Evolutionary conservation across 1,140 invertebrate species (phyloP).

Genomic region (Diachasma alloeum): DNA sequence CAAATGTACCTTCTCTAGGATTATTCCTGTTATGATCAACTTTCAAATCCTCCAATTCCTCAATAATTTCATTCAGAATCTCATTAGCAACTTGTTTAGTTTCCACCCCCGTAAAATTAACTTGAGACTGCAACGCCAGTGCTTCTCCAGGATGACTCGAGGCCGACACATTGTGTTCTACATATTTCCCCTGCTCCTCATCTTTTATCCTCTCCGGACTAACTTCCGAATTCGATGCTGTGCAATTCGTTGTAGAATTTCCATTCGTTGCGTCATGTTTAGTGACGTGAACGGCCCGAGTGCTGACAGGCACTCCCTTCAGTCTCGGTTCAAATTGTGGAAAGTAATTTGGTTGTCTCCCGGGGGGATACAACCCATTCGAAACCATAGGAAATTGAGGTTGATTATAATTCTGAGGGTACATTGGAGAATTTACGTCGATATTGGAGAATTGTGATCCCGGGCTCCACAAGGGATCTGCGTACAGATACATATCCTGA

Average conservation of each 20-base stretch:
- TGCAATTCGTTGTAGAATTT: background rate
- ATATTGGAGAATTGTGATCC: background rate
- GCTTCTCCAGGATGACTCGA: background rate
- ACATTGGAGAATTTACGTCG: background rate
- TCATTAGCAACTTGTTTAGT: conserved; percentile 46
- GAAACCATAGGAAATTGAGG: background rate
- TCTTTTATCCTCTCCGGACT: background rate
- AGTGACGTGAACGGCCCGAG: background rate
- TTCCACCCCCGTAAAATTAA: conserved; percentile 26
- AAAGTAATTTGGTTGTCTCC: background rate
- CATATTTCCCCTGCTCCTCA: background rate
- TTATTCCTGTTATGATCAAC: conserved; percentile 23
- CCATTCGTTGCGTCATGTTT: background rate
- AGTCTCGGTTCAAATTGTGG: background rate
- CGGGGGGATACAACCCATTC: background rate
- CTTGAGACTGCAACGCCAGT: background rate
- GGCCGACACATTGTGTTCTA: background rate
- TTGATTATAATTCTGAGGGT: background rate
- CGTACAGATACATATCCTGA: background rate
- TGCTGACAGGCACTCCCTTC: background rate
- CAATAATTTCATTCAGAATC: conserved; percentile 45
- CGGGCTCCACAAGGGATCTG: background rate
- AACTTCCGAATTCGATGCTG: background rate
- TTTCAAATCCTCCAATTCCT: conserved; percentile 44
- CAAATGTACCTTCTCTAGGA: conserved; percentile 29